A percentile compares a stretch with the other conserved stretches of the same genome.
Conservation (phyloP, 2,113 vertebrate species). For the Rhinopomastus cyanomelas region DNA sequence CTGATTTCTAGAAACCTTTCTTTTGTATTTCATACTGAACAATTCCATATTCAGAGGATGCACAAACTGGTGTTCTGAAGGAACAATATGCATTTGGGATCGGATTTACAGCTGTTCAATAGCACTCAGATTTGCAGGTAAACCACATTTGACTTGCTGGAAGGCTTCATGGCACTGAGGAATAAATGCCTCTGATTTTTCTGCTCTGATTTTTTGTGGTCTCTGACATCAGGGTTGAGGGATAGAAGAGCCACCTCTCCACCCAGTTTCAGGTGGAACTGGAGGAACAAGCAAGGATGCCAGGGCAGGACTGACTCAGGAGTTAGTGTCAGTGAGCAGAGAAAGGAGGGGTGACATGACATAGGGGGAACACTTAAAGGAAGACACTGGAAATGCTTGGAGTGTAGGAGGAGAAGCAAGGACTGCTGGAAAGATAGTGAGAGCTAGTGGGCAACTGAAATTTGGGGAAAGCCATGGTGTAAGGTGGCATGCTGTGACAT, state of each 20-base stretch:
- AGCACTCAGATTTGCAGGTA: not conserved
- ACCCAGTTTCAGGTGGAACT: not conserved
- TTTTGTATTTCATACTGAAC: slow-evolving; percentile 11
- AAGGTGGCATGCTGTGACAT: not conserved
- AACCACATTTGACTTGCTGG: not conserved
- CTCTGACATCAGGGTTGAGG: not conserved
- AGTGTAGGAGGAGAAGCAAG: not conserved
- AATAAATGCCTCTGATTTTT: not conserved
- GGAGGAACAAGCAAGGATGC: not conserved
- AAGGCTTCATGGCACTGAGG: not conserved
- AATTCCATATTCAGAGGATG: slow-evolving; percentile 16
- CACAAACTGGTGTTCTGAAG: not conserved
- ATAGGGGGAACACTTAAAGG: not conserved
- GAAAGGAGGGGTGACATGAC: not conserved
- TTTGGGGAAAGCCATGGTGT: not conserved
- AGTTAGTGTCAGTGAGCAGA: not conserved
- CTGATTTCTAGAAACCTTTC: slow-evolving; percentile 48
- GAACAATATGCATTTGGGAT: not conserved
- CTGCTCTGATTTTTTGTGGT: not conserved
- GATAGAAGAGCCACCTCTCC: not conserved
- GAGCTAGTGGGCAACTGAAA: not conserved
- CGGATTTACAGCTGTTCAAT: not conserved
- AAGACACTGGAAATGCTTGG: not conserved
- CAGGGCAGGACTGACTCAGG: not conserved
- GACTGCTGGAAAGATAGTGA: not conserved